Evolutionary conservation across 1,140 invertebrate genomes (phyloP).

Genomic region (Danaus melanippus): DNA sequence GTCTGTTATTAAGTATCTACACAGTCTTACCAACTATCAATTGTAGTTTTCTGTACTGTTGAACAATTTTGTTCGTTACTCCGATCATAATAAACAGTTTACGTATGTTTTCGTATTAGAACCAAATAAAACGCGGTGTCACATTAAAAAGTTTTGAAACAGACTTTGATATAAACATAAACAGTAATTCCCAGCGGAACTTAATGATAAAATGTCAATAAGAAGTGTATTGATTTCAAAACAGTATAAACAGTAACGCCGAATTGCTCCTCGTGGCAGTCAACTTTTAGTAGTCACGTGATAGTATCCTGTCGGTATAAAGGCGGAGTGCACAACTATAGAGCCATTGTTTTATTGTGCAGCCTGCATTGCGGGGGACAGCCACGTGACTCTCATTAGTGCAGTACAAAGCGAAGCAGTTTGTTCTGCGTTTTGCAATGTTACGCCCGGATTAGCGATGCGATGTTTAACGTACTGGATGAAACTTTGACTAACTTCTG

Average conservation of each 20-base stretch:
- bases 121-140: no score
- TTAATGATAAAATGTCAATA: no score
- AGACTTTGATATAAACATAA: no score
- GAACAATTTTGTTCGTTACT: no score
- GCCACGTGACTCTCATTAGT: constrained; percentile 70
- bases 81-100: no score
- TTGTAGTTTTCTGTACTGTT: no score
- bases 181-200: no score
- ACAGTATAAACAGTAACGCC: constrained; percentile 29
- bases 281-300: constrained; percentile 53
- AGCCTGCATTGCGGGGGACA: constrained; percentile 67
- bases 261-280: constrained; percentile 34
- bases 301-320: constrained; percentile 62
- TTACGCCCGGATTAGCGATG: constrained; percentile 58
- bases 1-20: background rate
- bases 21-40: constrained; percentile 17
- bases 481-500: constrained; percentile 46
- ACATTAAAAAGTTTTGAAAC: no score
- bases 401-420: constrained; percentile 64
- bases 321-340: constrained; percentile 51
- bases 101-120: no score
- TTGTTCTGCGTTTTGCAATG: constrained; percentile 65
- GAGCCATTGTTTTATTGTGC: constrained; percentile 66
- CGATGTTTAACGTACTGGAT: constrained; percentile 53
- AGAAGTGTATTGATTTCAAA: no score